Percentiles rank a stretch among this genome's conserved stretches.
phyloP scores from a whole-genome alignment of 92 coral and sea anemone species.

The Phymanthus crucifer region DNA sequence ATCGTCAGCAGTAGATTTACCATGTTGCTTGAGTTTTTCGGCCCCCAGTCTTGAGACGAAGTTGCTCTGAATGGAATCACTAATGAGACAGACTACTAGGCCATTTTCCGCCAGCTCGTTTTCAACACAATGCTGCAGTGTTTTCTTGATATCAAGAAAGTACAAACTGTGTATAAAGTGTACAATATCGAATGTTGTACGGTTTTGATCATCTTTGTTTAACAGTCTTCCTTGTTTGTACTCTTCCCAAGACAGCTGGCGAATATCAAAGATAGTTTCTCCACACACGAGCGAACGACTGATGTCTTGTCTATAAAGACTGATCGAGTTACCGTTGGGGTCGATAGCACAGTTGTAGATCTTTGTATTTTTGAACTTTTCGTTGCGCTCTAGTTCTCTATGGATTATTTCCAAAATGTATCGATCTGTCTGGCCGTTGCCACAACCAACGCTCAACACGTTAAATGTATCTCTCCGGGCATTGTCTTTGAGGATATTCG shows the following conservation, averaged over 20 bases:
- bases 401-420: constrained; percentile 23
- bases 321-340: neutral
- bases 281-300: neutral
- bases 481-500: neutral
- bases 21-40: no score
- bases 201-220: neutral
- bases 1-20: neutral
- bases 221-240: neutral
- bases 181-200: constrained; percentile 35
- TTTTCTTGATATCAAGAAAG: constrained; percentile 23
- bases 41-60: no score
- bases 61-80: neutral
- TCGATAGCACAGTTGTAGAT: constrained; percentile 38
- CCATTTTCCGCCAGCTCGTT: constrained; percentile 31
- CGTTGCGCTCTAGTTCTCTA: constrained; percentile 23
- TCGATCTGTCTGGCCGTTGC: constrained; percentile 17
- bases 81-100: neutral
- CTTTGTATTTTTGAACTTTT: neutral
- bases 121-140: constrained; percentile 32
- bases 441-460: constrained; percentile 33
- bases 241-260: constrained; percentile 35
- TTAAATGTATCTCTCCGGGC: neutral
- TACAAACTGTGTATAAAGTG: constrained; percentile 46
- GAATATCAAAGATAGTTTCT: constrained; percentile 6
- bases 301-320: neutral